Evolutionary conservation across 2,888 invertebrate genomes (phyloP).

Genomic region (Pammene aurita): DNA sequence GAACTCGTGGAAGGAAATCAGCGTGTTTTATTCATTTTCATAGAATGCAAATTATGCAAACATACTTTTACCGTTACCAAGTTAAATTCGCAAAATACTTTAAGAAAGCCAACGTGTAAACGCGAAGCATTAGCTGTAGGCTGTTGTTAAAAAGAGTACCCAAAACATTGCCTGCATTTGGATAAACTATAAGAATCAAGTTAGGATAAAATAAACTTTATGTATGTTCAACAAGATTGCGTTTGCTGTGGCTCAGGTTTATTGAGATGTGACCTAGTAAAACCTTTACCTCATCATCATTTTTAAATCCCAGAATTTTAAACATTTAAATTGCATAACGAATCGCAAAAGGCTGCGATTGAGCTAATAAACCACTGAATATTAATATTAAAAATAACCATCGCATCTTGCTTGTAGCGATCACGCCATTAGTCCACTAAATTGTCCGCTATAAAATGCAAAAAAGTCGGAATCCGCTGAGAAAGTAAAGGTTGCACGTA

Average conservation of each 20-base stretch:
- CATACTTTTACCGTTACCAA: not conserved
- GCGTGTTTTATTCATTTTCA: not conserved
- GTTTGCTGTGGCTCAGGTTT: not conserved
- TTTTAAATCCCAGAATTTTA: slow-evolving; percentile 32
- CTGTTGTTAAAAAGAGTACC: slow-evolving; percentile 7
- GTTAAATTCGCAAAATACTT: not conserved
- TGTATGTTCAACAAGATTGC: not conserved
- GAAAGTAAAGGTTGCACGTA: slow-evolving; percentile 48
- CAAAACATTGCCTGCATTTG: slow-evolving; percentile 25
- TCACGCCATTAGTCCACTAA: slow-evolving; percentile 66
- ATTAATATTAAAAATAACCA: slow-evolving; percentile 59
- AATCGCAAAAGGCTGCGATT: slow-evolving; percentile 50
- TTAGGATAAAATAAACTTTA: slow-evolving; percentile 5
- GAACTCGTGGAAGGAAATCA: slow-evolving; percentile 3
- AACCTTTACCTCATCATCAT: slow-evolving; percentile 1
- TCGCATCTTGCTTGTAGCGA: slow-evolving; percentile 58
- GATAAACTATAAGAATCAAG: not conserved
- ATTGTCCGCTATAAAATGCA: slow-evolving; percentile 72
- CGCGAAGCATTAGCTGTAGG: slow-evolving; percentile 20
- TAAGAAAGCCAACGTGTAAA: slow-evolving; percentile 16
- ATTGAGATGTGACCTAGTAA: not conserved
- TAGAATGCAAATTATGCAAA: not conserved
- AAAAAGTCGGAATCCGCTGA: slow-evolving; percentile 60
- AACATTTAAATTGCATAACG: slow-evolving; percentile 43
- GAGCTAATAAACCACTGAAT: slow-evolving; percentile 54